A percentile compares a stretch with the other conserved stretches of the same genome.
Evolutionary conservation across 2,888 invertebrate species (phyloP).

Genomic region (Platerodrilus igneus): DNA sequence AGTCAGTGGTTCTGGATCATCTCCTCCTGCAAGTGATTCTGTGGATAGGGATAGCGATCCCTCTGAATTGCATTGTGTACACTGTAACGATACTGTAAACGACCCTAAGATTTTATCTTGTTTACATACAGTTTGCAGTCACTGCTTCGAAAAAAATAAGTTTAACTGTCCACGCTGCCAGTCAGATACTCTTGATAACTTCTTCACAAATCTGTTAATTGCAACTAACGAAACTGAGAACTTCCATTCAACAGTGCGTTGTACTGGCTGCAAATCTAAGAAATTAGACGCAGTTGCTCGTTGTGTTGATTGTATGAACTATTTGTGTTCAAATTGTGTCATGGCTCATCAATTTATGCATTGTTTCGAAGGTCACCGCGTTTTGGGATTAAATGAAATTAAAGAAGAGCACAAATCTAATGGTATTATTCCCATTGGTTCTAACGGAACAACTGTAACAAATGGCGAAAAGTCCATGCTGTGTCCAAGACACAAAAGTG

Average conservation of each 20-base stretch:
- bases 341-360: slow-evolving; percentile 99
- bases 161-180: slow-evolving; percentile 70
- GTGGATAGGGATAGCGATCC: slow-evolving; percentile 60
- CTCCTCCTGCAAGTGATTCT: slow-evolving; percentile 80
- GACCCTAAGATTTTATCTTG: slow-evolving; percentile 74
- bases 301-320: slow-evolving; percentile 94
- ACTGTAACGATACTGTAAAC: slow-evolving; percentile 72
- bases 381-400: slow-evolving; percentile 65
- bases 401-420: slow-evolving; percentile 52
- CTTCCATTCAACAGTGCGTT: slow-evolving; percentile 60
- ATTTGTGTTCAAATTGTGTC: slow-evolving; percentile 94
- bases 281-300: slow-evolving; percentile 92
- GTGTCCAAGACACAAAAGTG: slow-evolving; percentile 86
- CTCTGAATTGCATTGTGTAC: slow-evolving; percentile 52
- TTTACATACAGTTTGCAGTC: slow-evolving; percentile 80
- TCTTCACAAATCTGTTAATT: slow-evolving; percentile 42
- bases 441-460: slow-evolving; percentile 23
- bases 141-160: slow-evolving; percentile 75
- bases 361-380: slow-evolving; percentile 95
- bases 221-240: slow-evolving; percentile 37
- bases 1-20: slow-evolving; percentile 83
- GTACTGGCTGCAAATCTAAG: slow-evolving; percentile 95
- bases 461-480: slow-evolving; percentile 53
- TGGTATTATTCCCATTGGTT: slow-evolving; percentile 26
- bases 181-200: slow-evolving; percentile 48